Conservation (phyloP, 2,888 invertebrate genomes). For the Helleia helle region DNA sequence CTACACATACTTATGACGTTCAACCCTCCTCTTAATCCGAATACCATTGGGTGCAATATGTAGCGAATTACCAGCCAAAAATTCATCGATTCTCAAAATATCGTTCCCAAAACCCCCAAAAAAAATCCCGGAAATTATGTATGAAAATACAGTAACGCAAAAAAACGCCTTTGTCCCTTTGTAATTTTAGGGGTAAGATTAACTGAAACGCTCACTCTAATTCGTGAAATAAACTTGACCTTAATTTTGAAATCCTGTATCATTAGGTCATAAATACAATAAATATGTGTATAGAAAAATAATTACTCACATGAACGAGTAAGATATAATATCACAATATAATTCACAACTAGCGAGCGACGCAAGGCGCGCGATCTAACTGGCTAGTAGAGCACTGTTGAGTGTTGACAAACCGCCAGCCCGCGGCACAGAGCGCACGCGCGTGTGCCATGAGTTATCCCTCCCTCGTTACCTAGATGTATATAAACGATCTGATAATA, state of each 20-base stretch:
- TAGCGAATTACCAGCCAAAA: background rate
- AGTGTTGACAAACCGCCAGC: constrained; percentile 12
- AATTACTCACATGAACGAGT: background rate
- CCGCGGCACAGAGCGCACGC: constrained; percentile 2
- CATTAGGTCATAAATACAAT: background rate
- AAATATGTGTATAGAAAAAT: background rate
- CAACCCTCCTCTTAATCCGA: background rate
- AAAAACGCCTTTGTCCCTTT: constrained; percentile 1
- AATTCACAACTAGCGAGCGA: constrained; percentile 3
- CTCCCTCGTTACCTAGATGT: constrained; percentile 7
- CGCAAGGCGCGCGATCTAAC: background rate
- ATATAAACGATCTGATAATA: background rate
- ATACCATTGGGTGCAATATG: background rate
- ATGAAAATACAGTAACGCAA: background rate
- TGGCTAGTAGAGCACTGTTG: background rate
- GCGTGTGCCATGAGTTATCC: constrained; percentile 4
- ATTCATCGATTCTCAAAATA: background rate
- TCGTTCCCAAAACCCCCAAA: background rate
- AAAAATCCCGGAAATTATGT: background rate
- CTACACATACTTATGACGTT: background rate
- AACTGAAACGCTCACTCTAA: background rate
- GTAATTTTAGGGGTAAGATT: background rate
- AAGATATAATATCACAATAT: constrained; percentile 2
- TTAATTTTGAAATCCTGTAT: background rate
- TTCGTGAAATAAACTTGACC: background rate